Conservation (phyloP, 23 tunicate species). For the Oikopleura albicans region DNA sequence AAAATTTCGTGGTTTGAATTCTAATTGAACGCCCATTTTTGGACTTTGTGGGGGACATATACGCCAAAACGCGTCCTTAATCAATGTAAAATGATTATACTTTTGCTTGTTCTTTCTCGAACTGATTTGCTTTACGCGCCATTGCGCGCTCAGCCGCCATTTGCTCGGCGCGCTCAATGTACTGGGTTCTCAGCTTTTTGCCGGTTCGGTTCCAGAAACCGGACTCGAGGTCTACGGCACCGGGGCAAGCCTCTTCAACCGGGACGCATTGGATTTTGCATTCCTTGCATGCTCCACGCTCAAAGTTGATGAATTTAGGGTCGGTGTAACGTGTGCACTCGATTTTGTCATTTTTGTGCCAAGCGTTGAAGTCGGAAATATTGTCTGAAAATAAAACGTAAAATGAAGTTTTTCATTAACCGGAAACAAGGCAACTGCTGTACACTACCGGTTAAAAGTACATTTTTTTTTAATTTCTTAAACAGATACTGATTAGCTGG, state of each 20-base stretch:
- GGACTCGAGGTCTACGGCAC: not conserved
- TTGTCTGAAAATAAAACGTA: not conserved
- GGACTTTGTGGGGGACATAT: no score
- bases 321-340: conserved; percentile 8
- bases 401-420: no score
- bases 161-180: not conserved
- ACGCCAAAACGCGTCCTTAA: no score
- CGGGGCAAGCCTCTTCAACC: not conserved
- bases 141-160: not conserved
- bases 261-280: not conserved
- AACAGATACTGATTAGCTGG: no score
- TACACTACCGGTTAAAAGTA: no score
- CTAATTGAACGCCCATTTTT: no score
- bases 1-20: no score
- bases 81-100: no score
- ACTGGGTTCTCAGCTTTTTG: not conserved
- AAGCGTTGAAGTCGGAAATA: not conserved
- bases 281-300: conserved; percentile 2
- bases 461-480: no score
- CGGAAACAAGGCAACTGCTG: no score
- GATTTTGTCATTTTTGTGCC: conserved; percentile 3
- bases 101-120: not conserved
- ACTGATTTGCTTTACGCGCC: not conserved
- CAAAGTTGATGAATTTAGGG: not conserved
- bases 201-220: conserved; percentile 8